A percentile compares a stretch with the other conserved stretches of the same genome.
phyloP scores from a whole-genome alignment of 2,888 invertebrate species.

The Hyposoter dolosus region DNA sequence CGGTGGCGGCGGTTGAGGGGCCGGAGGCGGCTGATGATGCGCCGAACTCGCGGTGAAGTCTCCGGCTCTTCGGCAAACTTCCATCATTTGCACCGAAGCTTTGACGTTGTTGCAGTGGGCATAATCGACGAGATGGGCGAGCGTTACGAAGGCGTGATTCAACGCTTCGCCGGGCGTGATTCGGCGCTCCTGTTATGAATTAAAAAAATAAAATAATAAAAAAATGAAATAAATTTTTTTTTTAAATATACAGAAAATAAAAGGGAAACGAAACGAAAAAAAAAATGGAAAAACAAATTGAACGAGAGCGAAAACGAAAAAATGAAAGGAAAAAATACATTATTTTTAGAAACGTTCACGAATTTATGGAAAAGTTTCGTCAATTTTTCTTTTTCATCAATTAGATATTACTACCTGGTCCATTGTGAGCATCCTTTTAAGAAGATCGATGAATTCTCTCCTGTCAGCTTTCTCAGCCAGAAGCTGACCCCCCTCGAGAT shows the following conservation, averaged over 20 bases:
- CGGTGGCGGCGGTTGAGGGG: constrained; percentile 85
- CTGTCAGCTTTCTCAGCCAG: constrained; percentile 99
- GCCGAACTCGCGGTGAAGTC: constrained; percentile 84
- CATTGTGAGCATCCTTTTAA: constrained; percentile 99
- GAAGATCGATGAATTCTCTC: constrained; percentile 98
- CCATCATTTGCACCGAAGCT: constrained; percentile 99
- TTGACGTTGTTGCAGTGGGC: constrained; percentile 99
- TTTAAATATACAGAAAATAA: background rate
- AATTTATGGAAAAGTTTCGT: background rate
- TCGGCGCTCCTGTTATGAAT: constrained; percentile 90
- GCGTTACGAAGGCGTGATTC: constrained; percentile 97
- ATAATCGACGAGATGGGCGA: constrained; percentile 97
- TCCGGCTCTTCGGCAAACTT: constrained; percentile 88
- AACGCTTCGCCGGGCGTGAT: constrained; percentile 98
- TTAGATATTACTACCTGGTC: constrained; percentile 92
- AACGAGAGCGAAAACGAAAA: background rate
- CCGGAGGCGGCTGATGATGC: constrained; percentile 86
- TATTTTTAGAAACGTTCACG: background rate
- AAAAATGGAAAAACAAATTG: too few relatives aligned
- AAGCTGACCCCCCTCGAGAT: constrained; percentile 98
- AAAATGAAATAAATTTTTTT: background rate
- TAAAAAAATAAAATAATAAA: constrained; percentile 14
- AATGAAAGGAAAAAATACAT: background rate
- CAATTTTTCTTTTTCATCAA: constrained; percentile 70
- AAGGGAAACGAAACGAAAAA: background rate